Evolutionary conservation across 2,797 vertebrate genomes (phyloP), one percentile per base, ranked within the genome.

Genomic region (Acipenser ruthenus): DNA sequence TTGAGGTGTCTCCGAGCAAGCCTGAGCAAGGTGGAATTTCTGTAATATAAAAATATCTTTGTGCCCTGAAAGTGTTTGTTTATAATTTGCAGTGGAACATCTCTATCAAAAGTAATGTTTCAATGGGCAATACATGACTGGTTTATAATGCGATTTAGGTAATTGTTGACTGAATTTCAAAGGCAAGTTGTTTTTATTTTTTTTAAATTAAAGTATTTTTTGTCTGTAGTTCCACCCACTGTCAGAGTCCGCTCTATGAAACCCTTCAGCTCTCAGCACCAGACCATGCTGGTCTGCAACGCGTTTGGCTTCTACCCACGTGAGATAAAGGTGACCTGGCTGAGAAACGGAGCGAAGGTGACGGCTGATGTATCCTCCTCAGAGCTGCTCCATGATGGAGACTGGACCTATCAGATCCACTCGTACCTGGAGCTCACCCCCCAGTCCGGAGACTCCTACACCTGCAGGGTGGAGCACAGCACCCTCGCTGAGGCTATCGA

Each of bases 321-420:
- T 0, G 68, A 75, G 0, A 75, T 80, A 70, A 13, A 4, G 48
- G 62, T 83, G 10, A 13, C 13, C 0, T 83, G 81, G 81, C 60
- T n/a, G 76, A 78, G 70, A 53, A 81, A 83, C 0, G 76, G 78
- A 49, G 10, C 64, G 5, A 9, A 7, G 1, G 7, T 80, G 8
- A 4, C n/a, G 11, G 62, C 73, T 15, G 52, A 69, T 10, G 3
- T 15, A 48, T 59, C 10, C 3, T 23, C 11, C 10, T 50, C 23
- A 3, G 56, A 6, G 0, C 6, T 63, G 6, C 70, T 75, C 60
- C 68, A 78, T 66, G 74, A 77, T 2, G 81, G 81, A 8, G 76
- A 83, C 71, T 83, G 81, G 81, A 79, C 79, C 0, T 83, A 83
- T 56, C 81, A 83, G 74, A 75, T 75, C 0, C 1, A 72, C 12